Conservation (phyloP, 2,888 invertebrate genomes). For the Rutpela maculata region DNA sequence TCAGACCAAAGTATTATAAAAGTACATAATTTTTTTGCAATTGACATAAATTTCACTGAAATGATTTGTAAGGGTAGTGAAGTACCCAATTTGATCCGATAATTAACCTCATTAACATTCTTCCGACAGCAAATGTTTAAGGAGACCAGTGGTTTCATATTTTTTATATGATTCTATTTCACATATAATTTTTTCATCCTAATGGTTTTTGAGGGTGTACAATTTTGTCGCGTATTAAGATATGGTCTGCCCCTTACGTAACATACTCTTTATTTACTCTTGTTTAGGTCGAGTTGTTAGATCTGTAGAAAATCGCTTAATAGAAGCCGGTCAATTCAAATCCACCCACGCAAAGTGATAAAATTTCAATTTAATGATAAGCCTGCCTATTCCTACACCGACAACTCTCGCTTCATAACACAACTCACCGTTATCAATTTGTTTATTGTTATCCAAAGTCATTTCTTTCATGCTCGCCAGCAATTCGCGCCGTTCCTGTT, state of each 20-base stretch:
- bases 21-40: no score
- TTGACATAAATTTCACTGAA: no score
- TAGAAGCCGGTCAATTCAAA: neutral
- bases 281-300: neutral
- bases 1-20: no score
- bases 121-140: no score
- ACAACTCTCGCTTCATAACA: neutral
- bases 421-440: slow-evolving; percentile 66
- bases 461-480: slow-evolving; percentile 66
- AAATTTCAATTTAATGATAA: neutral
- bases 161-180: no score
- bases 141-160: no score
- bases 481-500: slow-evolving; percentile 64
- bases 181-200: no score
- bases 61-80: no score
- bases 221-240: no score
- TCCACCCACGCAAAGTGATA: neutral
- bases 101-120: no score
- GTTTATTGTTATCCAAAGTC: slow-evolving; percentile 55
- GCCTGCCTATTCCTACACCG: neutral
- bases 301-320: neutral
- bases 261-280: neutral
- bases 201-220: no score
- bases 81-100: no score
- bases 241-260: neutral